Conservation (phyloP, 53 echinoderm and acorn worm genomes). For the Zoroaster sp. region DNA sequence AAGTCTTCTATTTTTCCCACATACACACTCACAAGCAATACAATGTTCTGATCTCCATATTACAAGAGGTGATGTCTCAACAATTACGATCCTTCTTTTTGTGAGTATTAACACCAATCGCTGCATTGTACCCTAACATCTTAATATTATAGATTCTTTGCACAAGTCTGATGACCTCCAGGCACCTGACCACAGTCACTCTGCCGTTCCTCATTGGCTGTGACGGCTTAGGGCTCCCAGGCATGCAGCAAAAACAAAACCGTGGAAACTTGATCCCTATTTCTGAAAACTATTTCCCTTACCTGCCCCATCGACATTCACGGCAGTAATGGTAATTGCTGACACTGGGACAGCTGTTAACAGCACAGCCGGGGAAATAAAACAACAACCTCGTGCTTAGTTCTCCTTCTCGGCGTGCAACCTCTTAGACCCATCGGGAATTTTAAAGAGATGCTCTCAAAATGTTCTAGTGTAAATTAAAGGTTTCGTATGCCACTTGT, state of each 20-base stretch:
- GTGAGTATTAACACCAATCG: neutral
- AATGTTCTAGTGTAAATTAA: neutral
- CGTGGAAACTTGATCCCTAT: constrained; percentile 11
- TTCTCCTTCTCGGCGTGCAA: neutral
- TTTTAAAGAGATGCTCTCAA: neutral
- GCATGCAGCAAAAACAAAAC: neutral
- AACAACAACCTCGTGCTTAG: neutral
- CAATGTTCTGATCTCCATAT: too few species aligned
- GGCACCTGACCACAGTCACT: neutral
- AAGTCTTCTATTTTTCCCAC: too few species aligned
- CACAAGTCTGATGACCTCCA: neutral
- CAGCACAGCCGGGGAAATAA: neutral
- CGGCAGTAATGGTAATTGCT: constrained; percentile 19
- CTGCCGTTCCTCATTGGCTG: neutral
- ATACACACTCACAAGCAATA: too few species aligned
- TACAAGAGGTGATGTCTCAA: too few species aligned
- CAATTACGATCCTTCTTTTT: too few species aligned
- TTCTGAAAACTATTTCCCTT: constrained; percentile 25
- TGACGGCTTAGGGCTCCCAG: neutral
- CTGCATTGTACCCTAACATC: neutral
- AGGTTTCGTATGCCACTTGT: neutral
- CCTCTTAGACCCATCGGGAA: neutral
- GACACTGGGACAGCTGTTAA: constrained; percentile 34
- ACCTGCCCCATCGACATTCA: constrained; percentile 46
- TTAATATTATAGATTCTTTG: neutral